Evolutionary conservation across 2,888 invertebrate species (phyloP).

Genomic region (Drosophila trichaetosa): DNA sequence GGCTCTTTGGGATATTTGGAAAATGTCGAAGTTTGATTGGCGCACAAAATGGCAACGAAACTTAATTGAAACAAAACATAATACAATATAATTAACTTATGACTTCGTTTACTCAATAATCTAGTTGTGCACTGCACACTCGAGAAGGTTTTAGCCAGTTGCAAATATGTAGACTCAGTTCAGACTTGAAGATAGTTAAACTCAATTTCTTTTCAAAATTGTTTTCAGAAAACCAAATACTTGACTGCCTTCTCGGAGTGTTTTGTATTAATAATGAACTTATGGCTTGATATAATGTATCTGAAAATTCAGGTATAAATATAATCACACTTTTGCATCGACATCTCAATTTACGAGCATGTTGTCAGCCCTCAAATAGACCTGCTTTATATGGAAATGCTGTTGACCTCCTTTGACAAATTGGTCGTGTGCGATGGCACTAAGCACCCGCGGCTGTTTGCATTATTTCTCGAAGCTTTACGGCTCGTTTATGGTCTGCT

Average conservation of each 20-base stretch:
- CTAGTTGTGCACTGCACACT: not conserved
- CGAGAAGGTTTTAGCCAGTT: not conserved
- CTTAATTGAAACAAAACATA: constrained; percentile 14
- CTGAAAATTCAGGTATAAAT: constrained; percentile 3
- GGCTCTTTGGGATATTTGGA: constrained; percentile 39
- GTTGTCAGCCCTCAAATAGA: constrained; percentile 2
- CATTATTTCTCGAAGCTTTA: constrained; percentile 36
- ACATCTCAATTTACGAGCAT: not conserved
- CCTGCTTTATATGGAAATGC: constrained; percentile 11
- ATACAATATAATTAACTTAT: constrained; percentile 30
- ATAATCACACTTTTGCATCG: constrained; percentile 4
- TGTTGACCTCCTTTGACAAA: constrained; percentile 53
- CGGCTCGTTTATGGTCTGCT: constrained; percentile 59
- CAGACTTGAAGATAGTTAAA: not conserved
- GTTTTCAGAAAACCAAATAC: too few species aligned
- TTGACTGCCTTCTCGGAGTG: too few species aligned
- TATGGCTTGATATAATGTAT: not conserved
- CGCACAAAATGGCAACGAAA: constrained; percentile 28
- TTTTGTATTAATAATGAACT: not conserved
- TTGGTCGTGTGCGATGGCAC: constrained; percentile 42
- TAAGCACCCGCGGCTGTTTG: constrained; percentile 21
- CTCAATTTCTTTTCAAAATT: not conserved
- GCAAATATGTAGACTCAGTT: not conserved
- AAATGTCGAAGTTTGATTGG: constrained; percentile 44
- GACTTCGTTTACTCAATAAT: not conserved